Conservation (phyloP, 2,888 invertebrate genomes). For the Troides oblongomaculatus region DNA sequence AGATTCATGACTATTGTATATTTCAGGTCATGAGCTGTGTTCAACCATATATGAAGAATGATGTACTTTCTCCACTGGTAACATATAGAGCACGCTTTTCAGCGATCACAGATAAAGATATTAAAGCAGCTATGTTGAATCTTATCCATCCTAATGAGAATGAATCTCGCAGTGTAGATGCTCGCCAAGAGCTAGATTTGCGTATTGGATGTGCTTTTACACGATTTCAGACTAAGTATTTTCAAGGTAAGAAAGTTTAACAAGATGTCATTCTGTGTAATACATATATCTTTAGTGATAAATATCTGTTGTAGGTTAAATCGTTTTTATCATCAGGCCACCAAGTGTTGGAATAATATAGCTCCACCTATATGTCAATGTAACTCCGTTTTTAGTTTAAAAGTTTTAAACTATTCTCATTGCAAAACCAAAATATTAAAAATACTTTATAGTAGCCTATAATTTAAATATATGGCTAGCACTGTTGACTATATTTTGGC, state of each 20-base stretch:
- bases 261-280: not conserved
- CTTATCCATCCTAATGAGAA: constrained; percentile 95
- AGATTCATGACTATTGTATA: not conserved
- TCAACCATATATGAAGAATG: constrained; percentile 84
- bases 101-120: constrained; percentile 98
- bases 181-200: constrained; percentile 97
- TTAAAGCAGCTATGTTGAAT: constrained; percentile 93
- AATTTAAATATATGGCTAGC: no score
- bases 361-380: no score
- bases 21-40: constrained; percentile 86
- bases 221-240: constrained; percentile 98
- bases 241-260: constrained; percentile 82
- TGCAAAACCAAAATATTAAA: no score
- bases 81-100: constrained; percentile 97
- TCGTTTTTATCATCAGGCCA: no score
- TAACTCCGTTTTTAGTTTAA: no score
- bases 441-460: no score
- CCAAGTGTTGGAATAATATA: no score
- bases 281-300: not conserved
- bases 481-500: no score
- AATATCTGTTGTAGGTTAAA: no score
- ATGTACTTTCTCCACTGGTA: constrained; percentile 81
- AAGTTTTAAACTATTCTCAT: no score
- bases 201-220: constrained; percentile 99
- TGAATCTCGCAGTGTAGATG: constrained; percentile 97